Base-by-base conservation (phyloP, 2,797 vertebrate genomes). In the Sebastes kiyomatsui region DNA sequence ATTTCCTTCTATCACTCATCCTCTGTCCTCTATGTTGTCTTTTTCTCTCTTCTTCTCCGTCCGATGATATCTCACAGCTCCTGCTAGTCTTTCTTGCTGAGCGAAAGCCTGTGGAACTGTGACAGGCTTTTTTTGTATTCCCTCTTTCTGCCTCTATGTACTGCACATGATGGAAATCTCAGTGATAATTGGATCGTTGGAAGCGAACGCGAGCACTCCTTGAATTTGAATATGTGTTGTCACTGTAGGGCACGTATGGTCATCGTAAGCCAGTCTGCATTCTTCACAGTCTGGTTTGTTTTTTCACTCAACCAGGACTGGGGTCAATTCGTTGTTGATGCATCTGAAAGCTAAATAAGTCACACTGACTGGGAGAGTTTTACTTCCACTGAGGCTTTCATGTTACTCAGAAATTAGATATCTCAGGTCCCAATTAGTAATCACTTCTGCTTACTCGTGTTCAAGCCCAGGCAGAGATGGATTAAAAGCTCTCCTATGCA, bases 1-100 rank as follows among this genome's bases (percentile, higher is more conserved):
- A 88, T 92, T 91, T 90, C 81, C 88, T 83, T 83, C 87, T 27
- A 73, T 88, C 88, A 80, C 72, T 87, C 90, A 84, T 87, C 61
- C n/a, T 23, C 42, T 6, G 1, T 80, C 66, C 56, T 73, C 27
- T 25, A 3, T 77, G 55, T 74, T 81, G 70, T 67, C 35, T 67
- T 60, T 77, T 67, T 86, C 75, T 66, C 49, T 66, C 49, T 30
- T 81, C 58, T 76, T 16, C 73, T 69, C 72, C n/a, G 14, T 70
- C 35, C 1, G 16, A 82, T 81, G 58, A 74, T 89, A 85, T 91
- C 64, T 61, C 69, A 75, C 59, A 2, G 72, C 54, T 85, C 76
- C 62, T 65, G 3, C 30, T 61, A 72, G 54, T 49, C 23, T 73
- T 54, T 75, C 14, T 10, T 5, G 6, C n/a, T 58, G 60, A 67